Conservation (phyloP, 2,797 vertebrate species). For the Falco biarmicus region DNA sequence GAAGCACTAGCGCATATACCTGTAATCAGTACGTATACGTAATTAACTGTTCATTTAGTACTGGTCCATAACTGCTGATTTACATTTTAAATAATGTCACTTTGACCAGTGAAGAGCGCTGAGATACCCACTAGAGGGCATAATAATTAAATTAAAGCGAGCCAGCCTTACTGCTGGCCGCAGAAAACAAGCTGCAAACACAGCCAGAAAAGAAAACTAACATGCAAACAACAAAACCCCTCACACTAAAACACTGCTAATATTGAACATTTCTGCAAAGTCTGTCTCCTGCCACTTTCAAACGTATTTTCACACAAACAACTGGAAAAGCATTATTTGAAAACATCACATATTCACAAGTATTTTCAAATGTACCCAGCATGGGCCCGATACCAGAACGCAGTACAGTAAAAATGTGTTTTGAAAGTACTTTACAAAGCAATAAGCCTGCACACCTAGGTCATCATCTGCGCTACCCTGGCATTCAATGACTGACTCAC, state of each 20-base stretch:
- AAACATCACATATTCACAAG: not conserved
- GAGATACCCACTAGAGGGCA: constrained; percentile 29
- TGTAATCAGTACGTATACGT: not conserved
- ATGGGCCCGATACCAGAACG: not conserved
- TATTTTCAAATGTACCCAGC: not conserved
- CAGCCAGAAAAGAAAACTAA: not conserved
- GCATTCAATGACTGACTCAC: not conserved
- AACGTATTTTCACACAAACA: not conserved
- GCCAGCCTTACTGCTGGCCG: not conserved
- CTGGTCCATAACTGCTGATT: not conserved
- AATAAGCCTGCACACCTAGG: not conserved
- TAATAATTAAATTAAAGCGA: not conserved
- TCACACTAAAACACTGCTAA: not conserved
- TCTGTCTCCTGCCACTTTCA: not conserved
- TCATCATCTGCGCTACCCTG: not conserved
- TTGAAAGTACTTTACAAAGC: not conserved
- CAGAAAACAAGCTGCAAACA: not conserved
- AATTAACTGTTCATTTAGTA: not conserved
- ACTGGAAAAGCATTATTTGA: not conserved
- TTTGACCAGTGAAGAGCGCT: not conserved
- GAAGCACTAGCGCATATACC: not conserved
- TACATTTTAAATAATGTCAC: not conserved
- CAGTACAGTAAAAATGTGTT: not conserved
- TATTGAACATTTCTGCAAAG: not conserved
- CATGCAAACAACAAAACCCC: not conserved